These are phyloP conservation scores for Nowickia ferox DNA, from an alignment of 2,888 invertebrate genomes.

Conservation along the genomic window DNA sequence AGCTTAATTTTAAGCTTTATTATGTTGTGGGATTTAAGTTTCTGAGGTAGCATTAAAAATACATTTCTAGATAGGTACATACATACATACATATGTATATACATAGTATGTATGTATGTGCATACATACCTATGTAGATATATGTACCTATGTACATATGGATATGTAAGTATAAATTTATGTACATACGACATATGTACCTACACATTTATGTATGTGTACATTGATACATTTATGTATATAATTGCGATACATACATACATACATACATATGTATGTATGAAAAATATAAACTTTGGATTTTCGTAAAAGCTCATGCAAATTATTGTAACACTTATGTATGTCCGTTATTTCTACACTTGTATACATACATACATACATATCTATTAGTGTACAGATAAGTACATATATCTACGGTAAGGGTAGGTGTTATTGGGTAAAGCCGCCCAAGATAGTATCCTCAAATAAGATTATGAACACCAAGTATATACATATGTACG, in stretches of 20 bases:
- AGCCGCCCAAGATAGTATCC: too few relatives aligned
- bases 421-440: too few relatives aligned
- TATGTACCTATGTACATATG: neutral
- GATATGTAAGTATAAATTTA: neutral
- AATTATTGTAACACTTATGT: too few relatives aligned
- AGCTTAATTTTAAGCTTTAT: slow-evolving; percentile 47
- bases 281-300: too few relatives aligned
- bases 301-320: too few relatives aligned
- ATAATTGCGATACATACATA: neutral
- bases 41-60: neutral
- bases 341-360: too few relatives aligned
- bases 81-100: neutral
- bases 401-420: too few relatives aligned
- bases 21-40: slow-evolving; percentile 36
- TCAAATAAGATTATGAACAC: too few relatives aligned
- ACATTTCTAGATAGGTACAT: neutral
- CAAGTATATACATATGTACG: too few relatives aligned
- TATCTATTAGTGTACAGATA: too few relatives aligned
- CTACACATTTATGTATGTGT: neutral
- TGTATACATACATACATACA: too few relatives aligned
- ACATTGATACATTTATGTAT: neutral
- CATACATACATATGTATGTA: neutral
- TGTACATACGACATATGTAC: neutral
- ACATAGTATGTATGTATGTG: neutral
- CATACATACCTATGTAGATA: neutral